phyloP scores from a whole-genome alignment of 1,140 invertebrate genomes.

The Zaprionus davidi region DNA sequence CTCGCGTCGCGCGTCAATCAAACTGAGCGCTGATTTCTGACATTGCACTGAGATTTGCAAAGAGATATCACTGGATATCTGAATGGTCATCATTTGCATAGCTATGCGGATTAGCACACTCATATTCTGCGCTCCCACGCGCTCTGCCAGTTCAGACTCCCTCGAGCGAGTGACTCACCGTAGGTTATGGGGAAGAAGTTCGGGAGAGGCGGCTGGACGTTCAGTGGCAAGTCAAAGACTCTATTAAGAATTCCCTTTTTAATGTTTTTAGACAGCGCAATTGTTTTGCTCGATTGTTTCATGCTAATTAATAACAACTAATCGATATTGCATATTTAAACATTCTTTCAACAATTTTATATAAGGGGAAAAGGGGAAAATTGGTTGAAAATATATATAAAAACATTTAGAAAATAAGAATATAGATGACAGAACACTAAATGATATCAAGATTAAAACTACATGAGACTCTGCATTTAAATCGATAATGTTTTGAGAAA shows the following conservation, averaged over 20 bases:
- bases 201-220: too few species aligned
- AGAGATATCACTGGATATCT: conserved; percentile 18
- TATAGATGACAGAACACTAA: too few species aligned
- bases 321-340: too few species aligned
- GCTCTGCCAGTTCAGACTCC: not conserved
- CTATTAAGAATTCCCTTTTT: not conserved
- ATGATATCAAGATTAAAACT: too few species aligned
- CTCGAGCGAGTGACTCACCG: not conserved
- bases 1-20: conserved; percentile 14
- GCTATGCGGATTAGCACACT: conserved; percentile 15
- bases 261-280: too few species aligned
- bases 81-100: conserved; percentile 24
- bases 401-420: not conserved
- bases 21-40: conserved; percentile 10
- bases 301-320: too few species aligned
- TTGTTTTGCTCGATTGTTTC: too few species aligned
- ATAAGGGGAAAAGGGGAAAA: too few species aligned
- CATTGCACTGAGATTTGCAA: conserved; percentile 9
- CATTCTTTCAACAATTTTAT: too few species aligned
- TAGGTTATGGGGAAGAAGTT: not conserved
- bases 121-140: not conserved
- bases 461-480: too few species aligned
- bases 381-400: not conserved
- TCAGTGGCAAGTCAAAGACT: not conserved
- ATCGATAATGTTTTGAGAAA: too few species aligned